phyloP scores from a whole-genome alignment of 2,113 vertebrate species.

The Mormoops blainvillei region DNA sequence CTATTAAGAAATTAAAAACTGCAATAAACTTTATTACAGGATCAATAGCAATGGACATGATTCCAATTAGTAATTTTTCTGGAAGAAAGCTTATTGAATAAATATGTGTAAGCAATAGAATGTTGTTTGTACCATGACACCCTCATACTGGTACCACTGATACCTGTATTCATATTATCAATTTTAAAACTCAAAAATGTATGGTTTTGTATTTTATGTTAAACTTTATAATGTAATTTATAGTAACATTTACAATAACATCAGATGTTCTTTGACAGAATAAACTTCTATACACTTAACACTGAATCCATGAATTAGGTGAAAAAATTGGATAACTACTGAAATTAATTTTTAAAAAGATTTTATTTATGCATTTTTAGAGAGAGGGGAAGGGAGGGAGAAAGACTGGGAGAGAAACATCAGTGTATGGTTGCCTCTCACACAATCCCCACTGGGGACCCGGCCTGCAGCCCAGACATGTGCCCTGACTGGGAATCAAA shows the following conservation, averaged over 20 bases:
- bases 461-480: too few species aligned
- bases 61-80: neutral
- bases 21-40: neutral
- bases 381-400: too few species aligned
- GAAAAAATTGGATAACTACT: neutral
- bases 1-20: neutral
- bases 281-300: neutral
- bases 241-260: neutral
- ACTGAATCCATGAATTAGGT: neutral
- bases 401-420: too few species aligned
- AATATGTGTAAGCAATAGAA: neutral
- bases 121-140: neutral
- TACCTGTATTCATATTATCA: neutral
- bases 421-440: too few species aligned
- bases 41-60: neutral
- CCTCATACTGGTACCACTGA: neutral
- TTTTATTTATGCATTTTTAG: too few species aligned
- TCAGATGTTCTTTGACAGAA: neutral
- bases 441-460: too few species aligned
- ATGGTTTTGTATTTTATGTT: neutral
- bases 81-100: neutral
- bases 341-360: neutral
- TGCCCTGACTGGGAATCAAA: too few species aligned
- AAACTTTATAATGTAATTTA: neutral
- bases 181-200: neutral